Evolutionary conservation across 1,140 invertebrate genomes (phyloP), one percentile per base, ranked within the genome.

Genomic region (Drosophila ogumai): DNA sequence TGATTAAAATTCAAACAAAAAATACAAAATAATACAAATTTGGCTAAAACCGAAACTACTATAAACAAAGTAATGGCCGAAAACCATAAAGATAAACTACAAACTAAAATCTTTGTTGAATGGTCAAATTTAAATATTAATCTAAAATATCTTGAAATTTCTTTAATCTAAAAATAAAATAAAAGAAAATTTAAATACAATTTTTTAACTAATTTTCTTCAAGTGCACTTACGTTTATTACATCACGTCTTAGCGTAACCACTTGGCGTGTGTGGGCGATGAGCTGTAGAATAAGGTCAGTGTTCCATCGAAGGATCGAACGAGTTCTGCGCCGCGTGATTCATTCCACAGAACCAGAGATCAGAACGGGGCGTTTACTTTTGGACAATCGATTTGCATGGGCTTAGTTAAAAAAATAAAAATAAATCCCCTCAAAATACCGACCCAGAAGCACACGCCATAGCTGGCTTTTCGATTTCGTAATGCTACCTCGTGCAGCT

Each of bases 261-360:
- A 38, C 19, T 58, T 44, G 54, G 32, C 32, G 17, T 61, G 81
- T 54, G 77, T 57, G 81, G 63, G 59, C 74, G 54, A 52, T 82
- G 79, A 86, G 50, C 86, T 75, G 68, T 68, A 52, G 56, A 82
- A 88, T 79, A 71, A 73, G 82, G 82, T 86, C 86, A 86, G 78
- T 76, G 67, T 80, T 75, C 54, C 74, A 61, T 50, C 47, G n/a
- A 50, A 74, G 72, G 52, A 64, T 36, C 28, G 32, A 46, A 32
- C 19, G 19, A 54, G 44, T 38, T 60, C 12, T 34, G 64, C 17
- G 34, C 19, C 8, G 25, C 50, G 17, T 73, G 67, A 73, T 73
- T 74, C 68, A 73, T 43, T 46, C 47, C 4, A 1, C 17, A 43
- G 32, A 59, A 73, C 25, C 38, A 47, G 38, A 49, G 38, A 74